phyloP scores from a whole-genome alignment of 2,888 invertebrate genomes.

The Nysson spinosus region DNA sequence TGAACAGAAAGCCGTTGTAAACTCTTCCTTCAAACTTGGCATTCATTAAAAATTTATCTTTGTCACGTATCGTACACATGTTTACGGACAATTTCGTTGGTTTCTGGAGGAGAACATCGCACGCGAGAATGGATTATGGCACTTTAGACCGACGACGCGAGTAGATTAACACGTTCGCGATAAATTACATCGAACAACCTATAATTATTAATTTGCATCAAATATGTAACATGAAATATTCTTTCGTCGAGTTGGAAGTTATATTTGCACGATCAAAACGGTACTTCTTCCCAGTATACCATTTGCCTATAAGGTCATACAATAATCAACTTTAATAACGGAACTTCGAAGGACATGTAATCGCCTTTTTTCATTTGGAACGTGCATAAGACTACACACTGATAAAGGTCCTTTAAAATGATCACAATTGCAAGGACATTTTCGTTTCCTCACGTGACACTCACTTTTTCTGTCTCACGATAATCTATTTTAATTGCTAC shows the following conservation, averaged over 20 bases:
- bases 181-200: not conserved
- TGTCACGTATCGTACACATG: no score
- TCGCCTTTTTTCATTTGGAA: constrained; percentile 25
- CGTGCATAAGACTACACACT: constrained; percentile 6
- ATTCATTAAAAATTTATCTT: no score
- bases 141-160: not conserved
- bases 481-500: constrained; percentile 28
- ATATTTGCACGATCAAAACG: constrained; percentile 8
- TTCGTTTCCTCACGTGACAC: constrained; percentile 14
- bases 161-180: constrained; percentile 2
- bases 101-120: no score
- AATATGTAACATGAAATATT: constrained; percentile 14
- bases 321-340: constrained; percentile 34
- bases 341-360: constrained; percentile 31
- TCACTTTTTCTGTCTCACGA: not conserved
- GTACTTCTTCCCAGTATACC: constrained; percentile 1
- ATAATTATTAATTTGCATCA: constrained; percentile 21
- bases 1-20: no score
- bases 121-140: no score
- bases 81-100: no score
- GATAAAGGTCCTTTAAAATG: constrained; percentile 7
- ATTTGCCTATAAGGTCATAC: constrained; percentile 13
- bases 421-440: constrained; percentile 42
- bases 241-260: constrained; percentile 20
- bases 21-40: no score